phyloP scores from a whole-genome alignment of 2,888 invertebrate genomes.

The Rhamnusium bicolor region DNA sequence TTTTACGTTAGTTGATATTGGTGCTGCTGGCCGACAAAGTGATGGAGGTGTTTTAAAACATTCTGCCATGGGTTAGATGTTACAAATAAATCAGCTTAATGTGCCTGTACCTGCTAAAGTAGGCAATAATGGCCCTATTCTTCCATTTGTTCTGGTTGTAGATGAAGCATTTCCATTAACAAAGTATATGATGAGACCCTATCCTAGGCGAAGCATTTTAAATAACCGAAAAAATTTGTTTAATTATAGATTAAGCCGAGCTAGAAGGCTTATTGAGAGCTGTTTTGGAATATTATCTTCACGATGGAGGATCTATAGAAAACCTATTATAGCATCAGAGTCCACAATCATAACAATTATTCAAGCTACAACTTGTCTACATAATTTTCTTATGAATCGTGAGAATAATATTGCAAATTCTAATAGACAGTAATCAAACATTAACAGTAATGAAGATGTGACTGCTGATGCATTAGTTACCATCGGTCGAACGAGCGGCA shows the following conservation, averaged over 20 bases:
- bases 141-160: not conserved
- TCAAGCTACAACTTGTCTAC: not conserved
- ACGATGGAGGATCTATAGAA: constrained; percentile 3
- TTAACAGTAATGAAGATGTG: not conserved
- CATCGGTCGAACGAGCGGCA: constrained; percentile 57
- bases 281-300: constrained; percentile 2
- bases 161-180: not conserved
- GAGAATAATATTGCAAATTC: not conserved
- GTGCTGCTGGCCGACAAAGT: not conserved
- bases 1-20: not conserved
- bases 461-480: not conserved
- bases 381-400: not conserved
- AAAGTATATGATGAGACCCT: not conserved
- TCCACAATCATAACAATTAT: not conserved
- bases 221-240: not conserved
- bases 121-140: not conserved
- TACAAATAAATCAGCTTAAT: not conserved
- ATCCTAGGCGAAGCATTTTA: not conserved
- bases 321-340: not conserved
- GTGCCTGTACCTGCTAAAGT: not conserved
- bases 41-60: not conserved
- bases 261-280: not conserved
- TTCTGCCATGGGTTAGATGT: not conserved
- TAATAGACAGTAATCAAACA: not conserved
- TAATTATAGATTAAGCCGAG: not conserved